phyloP scores from a whole-genome alignment of 2,113 vertebrate genomes.

The Mobula hypostoma region DNA sequence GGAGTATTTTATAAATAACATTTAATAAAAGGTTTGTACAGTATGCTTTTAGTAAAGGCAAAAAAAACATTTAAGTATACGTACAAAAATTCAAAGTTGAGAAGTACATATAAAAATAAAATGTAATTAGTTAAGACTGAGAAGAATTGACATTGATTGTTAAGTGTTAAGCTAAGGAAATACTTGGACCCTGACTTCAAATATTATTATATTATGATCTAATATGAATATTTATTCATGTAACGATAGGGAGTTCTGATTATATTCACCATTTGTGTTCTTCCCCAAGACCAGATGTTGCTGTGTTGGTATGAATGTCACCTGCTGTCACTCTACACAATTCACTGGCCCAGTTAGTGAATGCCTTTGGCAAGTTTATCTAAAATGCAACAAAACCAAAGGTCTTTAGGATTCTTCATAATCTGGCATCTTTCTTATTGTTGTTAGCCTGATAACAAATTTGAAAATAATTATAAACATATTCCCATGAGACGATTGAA shows the following conservation, averaged over 20 bases:
- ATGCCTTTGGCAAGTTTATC: neutral
- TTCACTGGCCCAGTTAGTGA: neutral
- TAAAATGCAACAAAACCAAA: neutral
- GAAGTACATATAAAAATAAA: neutral
- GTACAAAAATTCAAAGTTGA: constrained; percentile 2
- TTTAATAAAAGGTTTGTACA: neutral
- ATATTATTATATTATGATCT: neutral
- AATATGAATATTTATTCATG: neutral
- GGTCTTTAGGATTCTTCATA: neutral
- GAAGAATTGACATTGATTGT: neutral
- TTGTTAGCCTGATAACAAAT: neutral
- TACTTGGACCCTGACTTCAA: neutral
- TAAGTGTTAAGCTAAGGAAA: neutral
- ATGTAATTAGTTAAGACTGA: no score
- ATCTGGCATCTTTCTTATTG: neutral
- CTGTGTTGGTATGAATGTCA: constrained; percentile 25
- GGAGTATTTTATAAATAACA: neutral
- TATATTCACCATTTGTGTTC: constrained; percentile 1
- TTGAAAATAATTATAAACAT: constrained; percentile 25
- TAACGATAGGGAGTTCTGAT: neutral
- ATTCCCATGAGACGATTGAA: neutral
- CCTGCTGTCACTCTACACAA: constrained; percentile 9
- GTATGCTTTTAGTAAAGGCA: neutral
- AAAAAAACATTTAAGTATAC: no score
- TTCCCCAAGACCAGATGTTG: constrained; percentile 28